Evolutionary conservation across 2,888 invertebrate species (phyloP).

Genomic region (Ormyrus pomaceus): DNA sequence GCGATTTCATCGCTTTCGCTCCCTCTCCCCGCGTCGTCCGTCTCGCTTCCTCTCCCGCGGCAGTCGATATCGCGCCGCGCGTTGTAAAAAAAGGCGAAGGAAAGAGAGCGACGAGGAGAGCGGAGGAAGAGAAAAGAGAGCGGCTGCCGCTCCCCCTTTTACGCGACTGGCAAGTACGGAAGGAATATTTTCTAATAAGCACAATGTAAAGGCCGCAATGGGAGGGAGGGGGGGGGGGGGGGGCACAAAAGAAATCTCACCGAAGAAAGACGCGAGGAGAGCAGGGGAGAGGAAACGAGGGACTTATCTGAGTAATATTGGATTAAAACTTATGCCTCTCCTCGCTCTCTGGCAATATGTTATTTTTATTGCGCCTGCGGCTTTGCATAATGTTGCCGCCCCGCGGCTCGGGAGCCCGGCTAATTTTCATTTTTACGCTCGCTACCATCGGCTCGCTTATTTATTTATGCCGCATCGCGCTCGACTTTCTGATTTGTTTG

Average conservation of each 20-base stretch:
- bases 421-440: constrained; percentile 74
- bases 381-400: constrained; percentile 74
- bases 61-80: constrained; percentile 1
- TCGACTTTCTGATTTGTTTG: constrained; percentile 30
- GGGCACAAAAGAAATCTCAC: constrained; percentile 74
- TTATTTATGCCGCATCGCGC: constrained; percentile 46
- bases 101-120: constrained; percentile 29
- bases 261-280: constrained; percentile 37
- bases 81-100: constrained; percentile 49
- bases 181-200: constrained; percentile 75
- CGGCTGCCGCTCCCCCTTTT: constrained; percentile 47
- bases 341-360: constrained; percentile 74
- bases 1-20: constrained; percentile 57
- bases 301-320: constrained; percentile 75
- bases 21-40: constrained; percentile 34
- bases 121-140: constrained; percentile 36
- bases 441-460: constrained; percentile 40
- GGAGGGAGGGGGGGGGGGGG: constrained; percentile 57
- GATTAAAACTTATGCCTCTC: constrained; percentile 76
- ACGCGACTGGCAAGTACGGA: constrained; percentile 57
- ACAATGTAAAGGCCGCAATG: constrained; percentile 69
- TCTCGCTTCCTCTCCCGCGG: constrained; percentile 46
- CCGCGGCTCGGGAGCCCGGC: constrained; percentile 60
- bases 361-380: constrained; percentile 75
- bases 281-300: constrained; percentile 49